Conservation (phyloP, 1,140 invertebrate genomes). For the Drosophila jambulina region DNA sequence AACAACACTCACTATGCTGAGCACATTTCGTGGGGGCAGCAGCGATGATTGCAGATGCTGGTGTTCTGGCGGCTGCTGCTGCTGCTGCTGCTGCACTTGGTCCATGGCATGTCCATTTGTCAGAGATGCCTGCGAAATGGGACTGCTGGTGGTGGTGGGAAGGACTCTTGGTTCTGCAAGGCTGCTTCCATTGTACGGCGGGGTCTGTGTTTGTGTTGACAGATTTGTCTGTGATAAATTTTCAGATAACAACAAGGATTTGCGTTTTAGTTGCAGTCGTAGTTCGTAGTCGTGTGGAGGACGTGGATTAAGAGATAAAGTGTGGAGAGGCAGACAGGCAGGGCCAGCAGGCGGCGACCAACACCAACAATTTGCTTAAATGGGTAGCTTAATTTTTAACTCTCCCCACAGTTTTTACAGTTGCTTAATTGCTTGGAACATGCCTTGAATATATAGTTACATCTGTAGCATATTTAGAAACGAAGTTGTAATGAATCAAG, state of each 20-base stretch:
- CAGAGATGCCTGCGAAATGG: constrained; percentile 63
- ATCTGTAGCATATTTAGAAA: constrained; percentile 35
- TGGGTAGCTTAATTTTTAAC: constrained; percentile 51
- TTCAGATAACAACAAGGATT: constrained; percentile 82
- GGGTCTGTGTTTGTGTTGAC: constrained; percentile 80
- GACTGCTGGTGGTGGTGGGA: constrained; percentile 1
- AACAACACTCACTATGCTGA: constrained; percentile 78
- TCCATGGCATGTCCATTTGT: constrained; percentile 81
- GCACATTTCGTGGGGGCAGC: constrained; percentile 74
- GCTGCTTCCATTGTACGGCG: constrained; percentile 68
- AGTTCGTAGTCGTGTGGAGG: constrained; percentile 24
- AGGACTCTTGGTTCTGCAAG: constrained; percentile 45
- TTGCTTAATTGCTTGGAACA: constrained; percentile 63
- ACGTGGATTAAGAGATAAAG: constrained; percentile 51
- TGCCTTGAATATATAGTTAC: constrained; percentile 58
- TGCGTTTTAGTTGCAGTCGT: constrained; percentile 75
- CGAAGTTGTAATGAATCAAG: constrained; percentile 33
- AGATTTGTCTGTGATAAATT: constrained; percentile 85
- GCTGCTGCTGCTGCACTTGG: constrained; percentile 62
- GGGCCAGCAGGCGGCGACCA: constrained; percentile 60
- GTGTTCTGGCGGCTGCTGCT: constrained; percentile 62
- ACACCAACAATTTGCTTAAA: constrained; percentile 70
- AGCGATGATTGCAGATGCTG: constrained; percentile 61
- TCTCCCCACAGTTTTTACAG: constrained; percentile 29
- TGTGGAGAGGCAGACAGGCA: constrained; percentile 53